These are phyloP conservation scores for Pissodes strobi DNA, from an alignment of 1,140 invertebrate genomes.

Conservation along the genomic window DNA sequence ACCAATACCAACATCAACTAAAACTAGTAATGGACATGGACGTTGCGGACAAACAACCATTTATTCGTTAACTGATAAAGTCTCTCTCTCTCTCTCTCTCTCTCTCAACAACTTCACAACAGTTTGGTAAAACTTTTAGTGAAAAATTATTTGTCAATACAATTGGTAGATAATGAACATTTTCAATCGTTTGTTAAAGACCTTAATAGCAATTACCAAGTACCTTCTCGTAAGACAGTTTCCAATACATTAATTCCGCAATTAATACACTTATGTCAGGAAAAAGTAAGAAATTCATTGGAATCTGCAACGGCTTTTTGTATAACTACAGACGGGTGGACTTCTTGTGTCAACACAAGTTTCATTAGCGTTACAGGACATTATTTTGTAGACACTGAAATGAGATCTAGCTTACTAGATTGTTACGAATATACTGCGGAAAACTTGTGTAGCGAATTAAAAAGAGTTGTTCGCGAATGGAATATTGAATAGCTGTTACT, in stretches of 20 bases:
- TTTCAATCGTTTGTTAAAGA: not conserved
- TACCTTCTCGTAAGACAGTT: not conserved
- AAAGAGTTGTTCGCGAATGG: slow-evolving; percentile 27
- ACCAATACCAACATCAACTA: not conserved
- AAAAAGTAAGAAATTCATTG: not conserved
- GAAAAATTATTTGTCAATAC: not conserved
- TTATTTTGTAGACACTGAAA: not conserved
- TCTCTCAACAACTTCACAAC: not conserved
- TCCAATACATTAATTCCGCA: not conserved
- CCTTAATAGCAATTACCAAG: not conserved
- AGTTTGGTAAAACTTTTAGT: too few relatives aligned
- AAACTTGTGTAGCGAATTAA: slow-evolving; percentile 25
- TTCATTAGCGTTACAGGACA: not conserved
- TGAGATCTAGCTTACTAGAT: slow-evolving; percentile 22
- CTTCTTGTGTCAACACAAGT: not conserved
- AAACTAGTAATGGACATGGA: not conserved
- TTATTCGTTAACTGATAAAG: not conserved
- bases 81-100: too few relatives aligned
- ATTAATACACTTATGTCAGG: not conserved
- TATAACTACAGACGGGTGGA: not conserved
- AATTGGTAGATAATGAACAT: not conserved
- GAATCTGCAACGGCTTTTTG: not conserved
- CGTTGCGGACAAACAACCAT: not conserved
- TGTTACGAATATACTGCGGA: slow-evolving; percentile 35
- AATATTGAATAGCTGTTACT: slow-evolving; percentile 28